Percentiles rank a stretch among this genome's conserved stretches.
phyloP scores from a whole-genome alignment of 2,113 vertebrate genomes.

The Micromys minutus region DNA sequence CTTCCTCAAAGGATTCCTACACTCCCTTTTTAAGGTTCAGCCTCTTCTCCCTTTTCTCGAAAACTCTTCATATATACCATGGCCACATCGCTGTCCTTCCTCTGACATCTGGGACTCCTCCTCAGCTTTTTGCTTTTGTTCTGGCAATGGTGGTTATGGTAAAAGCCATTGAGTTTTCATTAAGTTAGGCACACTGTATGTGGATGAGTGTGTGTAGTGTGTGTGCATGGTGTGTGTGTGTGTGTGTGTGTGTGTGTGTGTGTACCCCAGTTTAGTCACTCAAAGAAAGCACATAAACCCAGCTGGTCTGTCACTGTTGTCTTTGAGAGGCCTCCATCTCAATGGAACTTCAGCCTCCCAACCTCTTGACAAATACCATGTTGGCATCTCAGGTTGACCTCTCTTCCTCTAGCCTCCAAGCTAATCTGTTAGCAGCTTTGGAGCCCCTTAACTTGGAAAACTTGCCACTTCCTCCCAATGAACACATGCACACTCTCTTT shows the following conservation, averaged over 20 bases:
- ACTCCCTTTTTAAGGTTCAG: neutral
- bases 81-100: neutral
- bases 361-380: neutral
- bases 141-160: neutral
- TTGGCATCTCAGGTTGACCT: neutral
- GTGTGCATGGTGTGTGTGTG: neutral
- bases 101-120: neutral
- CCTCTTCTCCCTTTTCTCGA: neutral
- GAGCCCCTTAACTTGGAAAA: neutral
- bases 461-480: neutral
- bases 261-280: neutral
- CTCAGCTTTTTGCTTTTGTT: neutral
- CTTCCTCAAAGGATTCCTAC: neutral
- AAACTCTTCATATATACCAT: neutral
- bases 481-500: neutral
- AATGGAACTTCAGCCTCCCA: neutral
- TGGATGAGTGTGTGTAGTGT: neutral
- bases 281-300: neutral
- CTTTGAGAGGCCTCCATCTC: neutral
- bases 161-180: neutral
- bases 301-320: neutral
- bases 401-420: neutral
- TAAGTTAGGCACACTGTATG: neutral
- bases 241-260: neutral
- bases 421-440: rapidly evolving